Evolutionary conservation across 2,888 invertebrate species (phyloP), one percentile per base, ranked within the genome.

Genomic region (Macrophya annulata): DNA sequence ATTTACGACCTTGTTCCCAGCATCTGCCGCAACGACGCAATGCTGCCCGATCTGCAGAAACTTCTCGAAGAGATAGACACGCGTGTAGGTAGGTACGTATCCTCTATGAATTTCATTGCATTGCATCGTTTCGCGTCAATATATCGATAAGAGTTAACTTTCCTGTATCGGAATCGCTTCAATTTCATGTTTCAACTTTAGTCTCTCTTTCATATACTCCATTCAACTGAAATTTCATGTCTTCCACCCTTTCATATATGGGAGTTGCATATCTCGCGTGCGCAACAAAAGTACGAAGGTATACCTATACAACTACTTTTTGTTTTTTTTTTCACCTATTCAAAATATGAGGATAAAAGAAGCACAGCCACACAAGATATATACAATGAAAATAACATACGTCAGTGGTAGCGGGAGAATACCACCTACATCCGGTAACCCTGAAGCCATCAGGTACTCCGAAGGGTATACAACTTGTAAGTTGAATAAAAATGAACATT

Each of bases 351-450:
- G 17, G 31, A 37, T 68, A 12, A 77, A 48, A 76, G 8, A 17
- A 55, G 4, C 15, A 31, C 15, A 8, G 6, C 1, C 9, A 25
- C 10, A 74, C 62, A 9, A 31, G 31, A 1, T 31, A 31, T 31
- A n/a, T 8, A 31, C 45, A 8, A 51, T 37, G 51, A 51, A 72
- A 37, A 8, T 87, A 86, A 86, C 86, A 88, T 88, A 90, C 89
- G 90, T 89, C 88, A 88, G 89, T 89, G 89, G 90, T 92, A 91
- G 92, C 91, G 91, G 92, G 92, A 91, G 92, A 51, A 89, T 88
- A 89, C 21, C 91, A 91, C 91, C 91, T 90, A 91, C 89, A 91
- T 92, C 92, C 92, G 91, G 91, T 89, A 88, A 87, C 89, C 88
- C 88, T 86, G 88, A 87, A 88, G 89, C 90, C 88, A 88, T 89